Percentiles rank a stretch among this genome's conserved stretches.
Conservation (phyloP, 2,888 invertebrate genomes). For the Silvanus unidentatus region DNA sequence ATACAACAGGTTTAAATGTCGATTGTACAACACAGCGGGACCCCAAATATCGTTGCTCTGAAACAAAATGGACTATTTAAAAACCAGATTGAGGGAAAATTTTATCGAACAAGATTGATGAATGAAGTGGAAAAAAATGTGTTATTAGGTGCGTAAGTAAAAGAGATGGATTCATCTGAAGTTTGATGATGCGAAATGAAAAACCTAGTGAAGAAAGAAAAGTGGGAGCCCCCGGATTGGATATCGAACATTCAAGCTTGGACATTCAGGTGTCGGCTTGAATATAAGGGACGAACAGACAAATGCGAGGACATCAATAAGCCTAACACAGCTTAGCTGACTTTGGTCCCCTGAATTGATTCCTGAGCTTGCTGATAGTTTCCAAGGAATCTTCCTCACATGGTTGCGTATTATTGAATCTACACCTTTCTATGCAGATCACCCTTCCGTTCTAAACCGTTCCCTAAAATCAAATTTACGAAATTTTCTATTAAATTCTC, state of each 20-base stretch:
- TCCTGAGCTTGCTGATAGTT: slow-evolving; percentile 17
- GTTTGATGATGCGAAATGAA: slow-evolving; percentile 14
- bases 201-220: slow-evolving; percentile 15
- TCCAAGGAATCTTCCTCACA: slow-evolving; percentile 8
- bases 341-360: slow-evolving; percentile 31
- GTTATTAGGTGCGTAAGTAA: too few species aligned
- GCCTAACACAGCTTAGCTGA: slow-evolving; percentile 30
- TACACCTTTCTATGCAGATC: slow-evolving; percentile 1
- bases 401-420: slow-evolving; percentile 5
- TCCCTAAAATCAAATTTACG: too few species aligned
- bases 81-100: too few species aligned
- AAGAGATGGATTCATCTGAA: neutral
- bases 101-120: too few species aligned
- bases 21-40: too few species aligned
- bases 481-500: too few species aligned
- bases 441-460: neutral
- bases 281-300: slow-evolving; percentile 26
- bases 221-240: slow-evolving; percentile 1
- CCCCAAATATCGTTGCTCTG: too few species aligned
- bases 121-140: too few species aligned
- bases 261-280: slow-evolving; percentile 31
- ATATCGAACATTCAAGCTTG: slow-evolving; percentile 3
- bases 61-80: too few species aligned
- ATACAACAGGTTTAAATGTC: too few species aligned
- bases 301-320: slow-evolving; percentile 39